Evolutionary conservation across 2,797 vertebrate species (phyloP), one percentile per base, ranked within the genome.

Genomic region (Bufotes viridis): DNA sequence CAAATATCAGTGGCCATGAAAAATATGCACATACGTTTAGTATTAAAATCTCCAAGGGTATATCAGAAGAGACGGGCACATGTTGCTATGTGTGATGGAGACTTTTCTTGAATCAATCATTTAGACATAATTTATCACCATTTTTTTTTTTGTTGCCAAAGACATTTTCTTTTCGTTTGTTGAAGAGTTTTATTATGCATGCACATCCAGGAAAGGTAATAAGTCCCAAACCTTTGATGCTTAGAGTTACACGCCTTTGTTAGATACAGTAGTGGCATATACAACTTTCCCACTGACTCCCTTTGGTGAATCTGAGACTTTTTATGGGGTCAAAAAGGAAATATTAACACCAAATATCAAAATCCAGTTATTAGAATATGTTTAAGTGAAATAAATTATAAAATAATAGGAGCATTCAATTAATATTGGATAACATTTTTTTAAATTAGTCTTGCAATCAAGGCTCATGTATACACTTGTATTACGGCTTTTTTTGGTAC

Each of bases 11-110:
- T 95, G 95, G 96, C 96, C 96, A 97, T 97, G 97, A 98, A 97
- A 98, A 97, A 98, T 99, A 99, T 99, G 98, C 98, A 98, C 98
- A 98, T 99, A 98, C 94, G 96, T 98, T 98, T 98, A 97, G 95
- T 93, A 96, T 96, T 96, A 96, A 96, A 98, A 96, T 97, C 97
- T 99, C 97, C 95, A 96, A 95, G 96, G 97, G 97, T 96, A 95
- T 96, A 96, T 95, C 95, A 95, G 96, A 96, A 94, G 94, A 97
- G 97, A 97, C 29, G 93, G 97, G 96, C 96, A 96, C 96, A 96
- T 97, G 96, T 97, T 96, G 95, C 92, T 92, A 91, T 92, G 94
- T 94, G 93, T 93, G 94, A 95, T 91, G 93, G 93, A 93, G 94
- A 93, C 93, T 94, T 93, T 93, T 94, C 91, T 91, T 92, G 94